Evolutionary conservation across 2,888 invertebrate genomes (phyloP).

Genomic region (Sarcophaga variegata): DNA sequence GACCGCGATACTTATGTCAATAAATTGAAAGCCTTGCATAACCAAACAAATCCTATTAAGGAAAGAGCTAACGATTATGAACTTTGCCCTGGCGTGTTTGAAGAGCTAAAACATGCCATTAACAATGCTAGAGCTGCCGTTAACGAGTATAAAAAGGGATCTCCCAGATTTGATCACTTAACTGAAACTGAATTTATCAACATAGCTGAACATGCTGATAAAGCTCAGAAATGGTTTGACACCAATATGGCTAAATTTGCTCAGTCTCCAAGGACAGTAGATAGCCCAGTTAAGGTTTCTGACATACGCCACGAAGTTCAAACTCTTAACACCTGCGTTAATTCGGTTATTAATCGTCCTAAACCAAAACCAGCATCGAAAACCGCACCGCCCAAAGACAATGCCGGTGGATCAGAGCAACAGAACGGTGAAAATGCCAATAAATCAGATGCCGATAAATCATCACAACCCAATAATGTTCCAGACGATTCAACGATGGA

Average conservation of each 20-base stretch:
- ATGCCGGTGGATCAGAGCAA: conserved; percentile 72
- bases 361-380: conserved; percentile 89
- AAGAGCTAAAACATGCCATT: conserved; percentile 89
- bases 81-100: conserved; percentile 89
- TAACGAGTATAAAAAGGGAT: conserved; percentile 87
- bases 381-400: conserved; percentile 75
- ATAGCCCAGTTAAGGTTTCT: conserved; percentile 89
- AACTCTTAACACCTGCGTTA: conserved; percentile 83
- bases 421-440: conserved; percentile 74
- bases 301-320: conserved; percentile 91
- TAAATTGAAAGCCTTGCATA: conserved; percentile 85
- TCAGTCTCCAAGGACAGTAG: conserved; percentile 86
- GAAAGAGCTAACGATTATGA: conserved; percentile 91
- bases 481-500: conserved; percentile 79
- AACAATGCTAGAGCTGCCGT: conserved; percentile 91
- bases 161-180: conserved; percentile 90
- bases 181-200: conserved; percentile 91
- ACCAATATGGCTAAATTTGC: conserved; percentile 86
- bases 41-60: conserved; percentile 94
- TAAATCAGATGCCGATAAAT: conserved; percentile 58
- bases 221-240: conserved; percentile 92
- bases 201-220: conserved; percentile 86
- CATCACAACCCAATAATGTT: conserved; percentile 72
- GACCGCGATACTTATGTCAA: conserved; percentile 87
- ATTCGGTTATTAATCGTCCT: conserved; percentile 93